Conservation (phyloP, 1,140 invertebrate genomes). For the Cataglyphis hispanica region DNA sequence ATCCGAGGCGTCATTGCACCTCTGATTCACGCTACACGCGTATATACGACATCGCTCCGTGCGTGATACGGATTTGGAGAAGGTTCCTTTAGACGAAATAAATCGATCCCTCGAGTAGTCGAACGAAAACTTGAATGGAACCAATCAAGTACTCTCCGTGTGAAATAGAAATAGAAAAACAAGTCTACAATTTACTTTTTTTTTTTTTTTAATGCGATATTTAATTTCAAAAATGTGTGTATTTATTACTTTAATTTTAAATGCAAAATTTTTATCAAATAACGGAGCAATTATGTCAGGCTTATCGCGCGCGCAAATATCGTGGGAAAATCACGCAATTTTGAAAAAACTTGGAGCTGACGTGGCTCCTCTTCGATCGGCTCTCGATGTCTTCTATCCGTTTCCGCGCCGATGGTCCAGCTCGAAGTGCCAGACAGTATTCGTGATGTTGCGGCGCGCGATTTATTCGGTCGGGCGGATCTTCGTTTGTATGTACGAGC, state of each 20-base stretch:
- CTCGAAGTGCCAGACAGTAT: slow-evolving; percentile 22
- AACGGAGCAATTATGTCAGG: no score
- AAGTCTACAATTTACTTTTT: not conserved
- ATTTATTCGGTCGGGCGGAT: slow-evolving; percentile 37
- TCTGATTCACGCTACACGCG: slow-evolving; percentile 35
- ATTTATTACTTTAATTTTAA: no score
- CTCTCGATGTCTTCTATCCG: slow-evolving; percentile 23
- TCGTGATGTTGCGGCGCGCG: slow-evolving; percentile 17
- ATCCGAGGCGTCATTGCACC: slow-evolving; percentile 18
- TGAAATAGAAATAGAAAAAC: not conserved
- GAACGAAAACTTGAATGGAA: not conserved
- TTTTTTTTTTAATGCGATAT: not conserved
- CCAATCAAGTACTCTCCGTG: not conserved
- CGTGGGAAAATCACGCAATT: not conserved
- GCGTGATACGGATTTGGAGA: slow-evolving; percentile 27
- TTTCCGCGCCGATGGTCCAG: slow-evolving; percentile 25
- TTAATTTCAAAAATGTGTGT: no score
- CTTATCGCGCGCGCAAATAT: not conserved
- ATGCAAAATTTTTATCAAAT: no score
- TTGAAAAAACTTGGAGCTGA: not conserved
- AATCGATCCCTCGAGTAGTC: not conserved
- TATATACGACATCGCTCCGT: not conserved
- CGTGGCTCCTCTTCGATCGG: not conserved
- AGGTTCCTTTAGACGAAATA: not conserved
- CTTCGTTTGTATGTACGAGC: slow-evolving; percentile 70